Evolutionary conservation across 1,140 invertebrate species (phyloP).

Genomic region (Bombus ignitus): DNA sequence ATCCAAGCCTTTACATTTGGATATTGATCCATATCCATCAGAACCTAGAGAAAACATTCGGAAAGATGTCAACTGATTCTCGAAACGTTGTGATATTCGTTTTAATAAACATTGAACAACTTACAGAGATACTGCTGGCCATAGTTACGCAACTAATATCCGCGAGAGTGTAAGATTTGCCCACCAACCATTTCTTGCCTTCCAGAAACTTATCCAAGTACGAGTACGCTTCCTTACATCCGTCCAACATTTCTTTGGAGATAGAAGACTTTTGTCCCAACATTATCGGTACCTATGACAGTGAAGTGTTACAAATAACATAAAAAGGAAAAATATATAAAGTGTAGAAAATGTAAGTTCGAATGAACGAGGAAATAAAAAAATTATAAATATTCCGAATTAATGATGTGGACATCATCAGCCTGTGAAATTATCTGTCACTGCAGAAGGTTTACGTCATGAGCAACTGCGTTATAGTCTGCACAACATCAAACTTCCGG

Average conservation of each 20-base stretch:
- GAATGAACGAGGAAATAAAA: no score
- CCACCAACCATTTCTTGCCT: no score
- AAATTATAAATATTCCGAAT: no score
- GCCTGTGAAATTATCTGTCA: no score
- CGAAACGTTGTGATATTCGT: background rate
- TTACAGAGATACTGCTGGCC: slow-evolving; percentile 18
- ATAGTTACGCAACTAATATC: background rate
- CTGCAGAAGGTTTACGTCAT: no score
- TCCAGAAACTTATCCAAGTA: accelerated
- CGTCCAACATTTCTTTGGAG: background rate
- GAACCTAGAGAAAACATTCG: slow-evolving; percentile 26
- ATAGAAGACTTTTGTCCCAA: accelerated
- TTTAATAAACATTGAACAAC: background rate
- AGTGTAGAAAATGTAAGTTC: no score
- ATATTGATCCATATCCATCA: slow-evolving; percentile 50
- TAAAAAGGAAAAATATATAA: no score
- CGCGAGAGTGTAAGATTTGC: background rate
- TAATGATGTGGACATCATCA: no score
- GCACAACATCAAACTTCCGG: no score
- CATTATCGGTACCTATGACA: background rate
- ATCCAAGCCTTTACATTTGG: slow-evolving; percentile 65
- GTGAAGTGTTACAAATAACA: background rate
- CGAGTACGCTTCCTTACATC: background rate
- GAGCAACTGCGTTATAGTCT: no score
- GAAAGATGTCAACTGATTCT: no score